Conservation (phyloP, 2,113 vertebrate genomes). For the Rousettus leschenaultii region DNA sequence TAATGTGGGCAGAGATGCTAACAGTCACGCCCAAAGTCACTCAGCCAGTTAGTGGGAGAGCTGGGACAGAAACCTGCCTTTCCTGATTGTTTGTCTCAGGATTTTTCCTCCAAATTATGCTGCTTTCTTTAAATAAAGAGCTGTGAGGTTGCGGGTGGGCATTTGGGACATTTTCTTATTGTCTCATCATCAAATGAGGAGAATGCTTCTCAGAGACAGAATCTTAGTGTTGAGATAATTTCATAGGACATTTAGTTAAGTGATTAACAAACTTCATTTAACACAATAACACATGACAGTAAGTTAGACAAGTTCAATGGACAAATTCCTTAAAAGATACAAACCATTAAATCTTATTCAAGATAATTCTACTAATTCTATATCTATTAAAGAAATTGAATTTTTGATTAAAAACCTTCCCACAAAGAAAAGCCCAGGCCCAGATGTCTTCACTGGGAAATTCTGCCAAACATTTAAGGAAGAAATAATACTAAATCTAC, state of each 20-base stretch:
- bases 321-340: neutral
- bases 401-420: neutral
- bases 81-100: neutral
- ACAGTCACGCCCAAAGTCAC: neutral
- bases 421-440: neutral
- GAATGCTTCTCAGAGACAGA: neutral
- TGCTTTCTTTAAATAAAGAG: neutral
- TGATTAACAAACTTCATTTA: neutral
- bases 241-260: neutral
- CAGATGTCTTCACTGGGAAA: neutral
- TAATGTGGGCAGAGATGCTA: neutral
- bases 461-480: neutral
- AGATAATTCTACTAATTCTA: neutral
- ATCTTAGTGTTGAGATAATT: neutral
- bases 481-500: neutral
- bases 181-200: neutral
- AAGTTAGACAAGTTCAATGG: neutral
- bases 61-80: neutral
- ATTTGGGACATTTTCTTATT: neutral
- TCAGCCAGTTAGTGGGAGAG: neutral
- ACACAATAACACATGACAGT: neutral
- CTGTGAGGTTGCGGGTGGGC: neutral
- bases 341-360: neutral
- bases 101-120: neutral
- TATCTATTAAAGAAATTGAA: neutral